Evolutionary conservation across 2,113 vertebrate genomes (phyloP).

Genomic region (Melanotaenia duboulayi): DNA sequence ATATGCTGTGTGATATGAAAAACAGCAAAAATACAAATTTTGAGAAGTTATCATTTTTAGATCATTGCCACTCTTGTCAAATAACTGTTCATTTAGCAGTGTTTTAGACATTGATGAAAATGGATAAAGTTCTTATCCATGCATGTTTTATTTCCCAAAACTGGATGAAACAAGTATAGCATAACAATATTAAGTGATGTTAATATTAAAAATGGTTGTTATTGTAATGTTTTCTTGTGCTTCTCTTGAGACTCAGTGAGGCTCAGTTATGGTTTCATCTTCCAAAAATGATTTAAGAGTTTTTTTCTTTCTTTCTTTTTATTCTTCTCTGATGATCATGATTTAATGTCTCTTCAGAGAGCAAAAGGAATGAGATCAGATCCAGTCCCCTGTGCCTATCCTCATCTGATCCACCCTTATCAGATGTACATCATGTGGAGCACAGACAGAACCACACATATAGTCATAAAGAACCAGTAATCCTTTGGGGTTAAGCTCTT

Average conservation of each 20-base stretch:
- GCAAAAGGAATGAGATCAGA: slow-evolving; percentile 42
- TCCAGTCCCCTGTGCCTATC: slow-evolving; percentile 34
- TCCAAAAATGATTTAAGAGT: slow-evolving; percentile 3
- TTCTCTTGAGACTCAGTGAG: slow-evolving; percentile 2
- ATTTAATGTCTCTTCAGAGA: slow-evolving; percentile 32
- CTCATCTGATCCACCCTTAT: slow-evolving; percentile 67
- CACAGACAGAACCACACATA: slow-evolving; percentile 69
- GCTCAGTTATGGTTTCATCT: slow-evolving; percentile 39
- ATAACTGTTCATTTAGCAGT: background rate
- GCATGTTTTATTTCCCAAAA: background rate
- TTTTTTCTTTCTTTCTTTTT: background rate
- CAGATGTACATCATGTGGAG: slow-evolving; percentile 69
- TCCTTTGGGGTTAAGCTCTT: slow-evolving; percentile 71
- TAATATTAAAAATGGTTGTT: slow-evolving; percentile 31
- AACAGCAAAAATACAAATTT: background rate
- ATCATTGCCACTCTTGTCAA: background rate
- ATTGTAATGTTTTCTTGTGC: slow-evolving; percentile 7
- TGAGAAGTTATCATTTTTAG: too few relatives aligned
- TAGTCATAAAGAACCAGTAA: slow-evolving; percentile 72
- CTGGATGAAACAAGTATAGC: background rate
- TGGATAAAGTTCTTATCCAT: background rate
- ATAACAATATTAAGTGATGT: background rate
- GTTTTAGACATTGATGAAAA: background rate
- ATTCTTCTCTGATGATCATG: slow-evolving; percentile 40
- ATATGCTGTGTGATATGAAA: too few relatives aligned